A percentile compares a stretch with the other conserved stretches of the same genome.
Conservation (phyloP, 2,888 invertebrate genomes). For the Notodonta ziczac region DNA sequence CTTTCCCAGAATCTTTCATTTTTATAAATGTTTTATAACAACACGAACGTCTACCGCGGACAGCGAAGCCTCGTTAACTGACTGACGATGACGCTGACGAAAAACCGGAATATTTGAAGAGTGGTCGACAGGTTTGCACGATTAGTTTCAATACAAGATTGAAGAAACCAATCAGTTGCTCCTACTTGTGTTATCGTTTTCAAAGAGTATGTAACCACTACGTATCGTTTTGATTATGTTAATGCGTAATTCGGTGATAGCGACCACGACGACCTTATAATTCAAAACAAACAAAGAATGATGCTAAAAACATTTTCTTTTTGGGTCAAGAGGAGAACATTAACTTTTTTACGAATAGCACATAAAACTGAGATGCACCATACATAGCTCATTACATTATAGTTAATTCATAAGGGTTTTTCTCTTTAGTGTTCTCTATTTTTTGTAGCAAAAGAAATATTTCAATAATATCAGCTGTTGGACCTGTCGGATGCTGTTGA, state of each 20-base stretch:
- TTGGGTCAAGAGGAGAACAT: too few species aligned
- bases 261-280: background rate
- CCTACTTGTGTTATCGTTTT: background rate
- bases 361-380: too few species aligned
- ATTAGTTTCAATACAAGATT: background rate
- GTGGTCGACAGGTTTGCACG: background rate
- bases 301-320: too few species aligned
- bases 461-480: too few species aligned
- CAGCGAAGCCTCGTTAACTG: slow-evolving; percentile 22
- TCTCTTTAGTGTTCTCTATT: too few species aligned
- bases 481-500: too few species aligned
- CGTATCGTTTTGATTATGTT: background rate
- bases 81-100: slow-evolving; percentile 4
- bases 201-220: too few species aligned
- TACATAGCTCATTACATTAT: too few species aligned
- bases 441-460: too few species aligned
- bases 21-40: slow-evolving; percentile 21
- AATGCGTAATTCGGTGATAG: background rate
- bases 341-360: too few species aligned
- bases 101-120: slow-evolving; percentile 1
- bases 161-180: background rate
- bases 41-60: slow-evolving; percentile 12
- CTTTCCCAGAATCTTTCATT: slow-evolving; percentile 54
- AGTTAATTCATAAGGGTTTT: too few species aligned
- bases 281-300: too few species aligned